These are phyloP conservation scores for Ctenoplectra terminalis DNA, from an alignment of 1,140 invertebrate genomes.

Conservation along the genomic window DNA sequence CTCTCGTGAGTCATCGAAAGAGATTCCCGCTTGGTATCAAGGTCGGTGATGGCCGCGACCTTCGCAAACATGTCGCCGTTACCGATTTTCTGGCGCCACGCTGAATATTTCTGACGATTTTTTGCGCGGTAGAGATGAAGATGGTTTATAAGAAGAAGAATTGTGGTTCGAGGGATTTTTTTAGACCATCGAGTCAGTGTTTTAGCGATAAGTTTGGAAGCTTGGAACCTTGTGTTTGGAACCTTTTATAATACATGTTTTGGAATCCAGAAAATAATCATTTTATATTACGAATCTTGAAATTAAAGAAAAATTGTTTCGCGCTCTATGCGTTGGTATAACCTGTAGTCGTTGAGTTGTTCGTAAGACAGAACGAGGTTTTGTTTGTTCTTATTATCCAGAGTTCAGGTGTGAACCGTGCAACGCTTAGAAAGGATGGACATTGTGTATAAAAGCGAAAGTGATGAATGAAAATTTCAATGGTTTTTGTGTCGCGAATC, in stretches of 20 bases:
- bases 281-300: no score
- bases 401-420: no score
- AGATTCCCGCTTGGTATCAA: constrained; percentile 53
- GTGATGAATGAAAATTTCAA: neutral
- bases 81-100: constrained; percentile 47
- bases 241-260: no score
- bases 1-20: constrained; percentile 53
- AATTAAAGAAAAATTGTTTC: no score
- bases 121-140: neutral
- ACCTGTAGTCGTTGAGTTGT: no score
- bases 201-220: neutral
- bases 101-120: neutral
- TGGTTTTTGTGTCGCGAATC: neutral
- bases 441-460: neutral
- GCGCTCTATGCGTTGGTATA: no score
- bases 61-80: constrained; percentile 10
- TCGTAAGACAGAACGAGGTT: no score
- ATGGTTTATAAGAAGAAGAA: no score
- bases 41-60: constrained; percentile 39
- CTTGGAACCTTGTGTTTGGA: no score
- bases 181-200: neutral
- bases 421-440: neutral
- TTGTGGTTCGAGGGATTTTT: no score
- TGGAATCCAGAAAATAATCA: no score
- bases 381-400: neutral